These are phyloP conservation scores for Sibirionetta formosa DNA, from an alignment of 2,797 vertebrate species.

Conservation along the genomic window DNA sequence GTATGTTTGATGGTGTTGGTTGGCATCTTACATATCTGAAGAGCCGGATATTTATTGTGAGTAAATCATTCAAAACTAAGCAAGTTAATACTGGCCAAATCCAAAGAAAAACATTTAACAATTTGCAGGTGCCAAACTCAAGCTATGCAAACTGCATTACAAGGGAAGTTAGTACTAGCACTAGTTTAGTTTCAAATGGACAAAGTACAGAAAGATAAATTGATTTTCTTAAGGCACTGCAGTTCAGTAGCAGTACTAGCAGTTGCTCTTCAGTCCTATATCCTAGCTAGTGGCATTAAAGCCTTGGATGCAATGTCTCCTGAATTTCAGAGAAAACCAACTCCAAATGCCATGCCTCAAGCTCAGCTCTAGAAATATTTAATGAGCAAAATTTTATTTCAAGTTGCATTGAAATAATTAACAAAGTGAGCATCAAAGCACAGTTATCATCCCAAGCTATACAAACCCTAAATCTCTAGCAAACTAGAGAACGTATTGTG, in stretches of 20 bases:
- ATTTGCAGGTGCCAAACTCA: neutral
- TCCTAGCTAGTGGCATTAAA: neutral
- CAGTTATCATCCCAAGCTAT: neutral
- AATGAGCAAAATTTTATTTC: neutral
- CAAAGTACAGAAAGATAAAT: neutral
- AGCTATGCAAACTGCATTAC: neutral
- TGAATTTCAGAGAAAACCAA: slow-evolving; percentile 16
- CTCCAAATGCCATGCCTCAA: neutral
- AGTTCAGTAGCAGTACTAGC: neutral
- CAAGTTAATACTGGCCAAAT: neutral
- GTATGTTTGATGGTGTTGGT: neutral
- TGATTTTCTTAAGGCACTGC: neutral
- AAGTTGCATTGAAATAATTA: slow-evolving; percentile 20
- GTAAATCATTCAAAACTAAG: neutral
- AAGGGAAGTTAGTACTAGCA: neutral
- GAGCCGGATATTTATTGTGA: neutral
- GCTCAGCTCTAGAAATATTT: slow-evolving; percentile 7
- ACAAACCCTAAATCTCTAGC: neutral
- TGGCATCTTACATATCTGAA: neutral
- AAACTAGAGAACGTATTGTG: neutral
- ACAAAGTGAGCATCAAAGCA: neutral
- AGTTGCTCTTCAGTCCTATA: neutral
- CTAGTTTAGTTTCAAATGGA: neutral
- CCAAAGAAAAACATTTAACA: neutral
- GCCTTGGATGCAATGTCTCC: neutral